Evolutionary conservation across 2,888 invertebrate species (phyloP), one percentile per base, ranked within the genome.

Genomic region (Choreutis nemorana): DNA sequence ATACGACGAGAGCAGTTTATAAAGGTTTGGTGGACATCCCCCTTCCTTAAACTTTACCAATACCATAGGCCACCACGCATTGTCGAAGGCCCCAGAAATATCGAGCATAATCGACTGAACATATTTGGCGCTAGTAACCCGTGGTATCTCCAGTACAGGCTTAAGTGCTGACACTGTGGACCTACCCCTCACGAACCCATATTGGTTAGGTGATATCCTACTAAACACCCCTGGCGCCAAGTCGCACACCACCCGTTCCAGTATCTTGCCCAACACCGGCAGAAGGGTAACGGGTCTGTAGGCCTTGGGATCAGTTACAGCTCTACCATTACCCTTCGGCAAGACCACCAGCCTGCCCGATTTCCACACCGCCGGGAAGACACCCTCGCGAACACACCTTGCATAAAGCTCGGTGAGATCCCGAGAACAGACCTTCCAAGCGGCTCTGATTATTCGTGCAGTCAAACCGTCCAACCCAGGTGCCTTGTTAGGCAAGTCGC

Each of bases 61-160:
- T 6, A 56, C 39, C 46, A 50, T 50, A 3, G 51, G 50, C 54
- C 56, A 53, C 49, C 50, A 51, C 2, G 53, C 45, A 28, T 50
- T n/a, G n/a, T n/a, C n/a, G n/a, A n/a, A n/a, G n/a, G n/a, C n/a
- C n/a, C n/a, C n/a, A n/a, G n/a, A n/a, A 3, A 52, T 52, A 37
- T 55, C 50, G 7, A 51, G 9, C 6, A 48, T 39, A 0, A 50
- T 32, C 0, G 35, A 39, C 21, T 42, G 44, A 0, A 46, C 41
- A 9, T 55, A 55, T 6, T 39, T 35, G 1, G 18, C 12, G 1
- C 3, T 1, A 2, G 13, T 32, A 0, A 11, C 16, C 1, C 8
- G 2, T 0, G 24, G 30, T 1, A 25, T 7, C 1, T 21, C 21
- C 4, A 39, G 4, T 0, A 50, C 6, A 0, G 14, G 3, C 0